phyloP scores from a whole-genome alignment of 2,113 vertebrate species.

The Albula goreensis region DNA sequence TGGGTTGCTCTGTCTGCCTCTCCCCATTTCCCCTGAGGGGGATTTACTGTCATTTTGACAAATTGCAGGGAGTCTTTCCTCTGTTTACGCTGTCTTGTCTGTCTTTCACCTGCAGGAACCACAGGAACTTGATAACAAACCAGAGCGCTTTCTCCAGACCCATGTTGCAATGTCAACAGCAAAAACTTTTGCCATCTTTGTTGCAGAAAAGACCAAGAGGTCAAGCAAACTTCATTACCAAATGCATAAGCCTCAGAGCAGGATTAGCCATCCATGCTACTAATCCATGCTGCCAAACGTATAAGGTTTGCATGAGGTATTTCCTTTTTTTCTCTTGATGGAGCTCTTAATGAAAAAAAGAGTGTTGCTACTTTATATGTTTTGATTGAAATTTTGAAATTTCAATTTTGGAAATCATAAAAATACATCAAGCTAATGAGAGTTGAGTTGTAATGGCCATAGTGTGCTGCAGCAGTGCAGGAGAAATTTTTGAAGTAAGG shows the following conservation, averaged over 20 bases:
- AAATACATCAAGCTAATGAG: too few species aligned
- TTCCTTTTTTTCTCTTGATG: not conserved
- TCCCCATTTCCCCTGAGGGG: not conserved
- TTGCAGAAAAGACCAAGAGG: not conserved
- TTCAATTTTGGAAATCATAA: too few species aligned
- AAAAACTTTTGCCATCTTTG: not conserved
- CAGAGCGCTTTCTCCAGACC: not conserved
- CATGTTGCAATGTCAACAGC: not conserved
- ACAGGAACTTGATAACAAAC: too few species aligned
- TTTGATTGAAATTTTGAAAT: too few species aligned
- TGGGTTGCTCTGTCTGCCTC: not conserved
- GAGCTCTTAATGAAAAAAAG: too few species aligned
- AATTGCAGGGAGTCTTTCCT: not conserved
- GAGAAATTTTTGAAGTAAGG: too few species aligned
- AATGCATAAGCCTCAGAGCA: not conserved
- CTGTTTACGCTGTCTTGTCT: not conserved
- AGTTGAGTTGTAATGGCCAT: too few species aligned
- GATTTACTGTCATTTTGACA: not conserved
- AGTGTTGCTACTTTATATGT: too few species aligned
- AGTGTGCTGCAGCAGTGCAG: too few species aligned
- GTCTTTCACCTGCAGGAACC: too few species aligned
- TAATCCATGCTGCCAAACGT: not conserved
- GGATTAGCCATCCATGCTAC: not conserved
- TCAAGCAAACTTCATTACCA: not conserved
- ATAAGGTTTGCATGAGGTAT: not conserved